A percentile compares a stretch with the other conserved stretches of the same genome.
Evolutionary conservation across 1,140 invertebrate genomes (phyloP).

Genomic region (Berghia stephanieae): DNA sequence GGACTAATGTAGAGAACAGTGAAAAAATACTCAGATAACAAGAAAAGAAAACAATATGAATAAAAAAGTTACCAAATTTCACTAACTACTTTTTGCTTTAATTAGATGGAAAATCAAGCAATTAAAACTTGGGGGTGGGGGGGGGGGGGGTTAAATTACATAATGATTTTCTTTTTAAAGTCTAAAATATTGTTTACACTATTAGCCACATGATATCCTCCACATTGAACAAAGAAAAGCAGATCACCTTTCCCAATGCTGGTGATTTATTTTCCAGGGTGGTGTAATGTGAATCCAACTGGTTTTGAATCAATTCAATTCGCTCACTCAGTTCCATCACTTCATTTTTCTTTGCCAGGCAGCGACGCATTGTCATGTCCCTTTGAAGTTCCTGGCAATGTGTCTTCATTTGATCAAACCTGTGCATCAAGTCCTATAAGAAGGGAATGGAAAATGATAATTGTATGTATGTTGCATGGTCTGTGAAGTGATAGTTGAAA

Average conservation of each 20-base stretch:
- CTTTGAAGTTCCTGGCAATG: constrained; percentile 54
- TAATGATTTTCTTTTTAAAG: neutral
- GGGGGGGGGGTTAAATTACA: neutral
- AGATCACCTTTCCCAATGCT: constrained; percentile 47
- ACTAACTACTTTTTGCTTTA: neutral
- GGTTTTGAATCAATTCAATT: constrained; percentile 39
- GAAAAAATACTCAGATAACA: neutral
- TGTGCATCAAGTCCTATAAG: constrained; percentile 46
- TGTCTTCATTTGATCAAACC: constrained; percentile 51
- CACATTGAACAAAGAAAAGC: no score
- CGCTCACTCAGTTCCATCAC: constrained; percentile 35
- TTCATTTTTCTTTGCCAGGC: constrained; percentile 43
- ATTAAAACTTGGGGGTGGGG: neutral
- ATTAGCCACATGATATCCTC: no score
- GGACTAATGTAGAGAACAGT: neutral
- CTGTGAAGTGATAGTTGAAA: neutral
- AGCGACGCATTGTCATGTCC: constrained; percentile 55
- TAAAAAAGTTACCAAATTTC: neutral
- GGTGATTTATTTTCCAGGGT: constrained; percentile 47
- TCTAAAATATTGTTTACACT: constrained; percentile 11
- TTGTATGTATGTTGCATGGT: neutral
- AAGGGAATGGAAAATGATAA: neutral
- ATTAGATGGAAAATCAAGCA: neutral
- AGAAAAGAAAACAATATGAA: neutral
- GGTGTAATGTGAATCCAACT: constrained; percentile 43